A percentile compares a stretch with the other conserved stretches of the same genome.
Evolutionary conservation across 2,113 vertebrate genomes (phyloP).

Genomic region (Ammodytes marinus): DNA sequence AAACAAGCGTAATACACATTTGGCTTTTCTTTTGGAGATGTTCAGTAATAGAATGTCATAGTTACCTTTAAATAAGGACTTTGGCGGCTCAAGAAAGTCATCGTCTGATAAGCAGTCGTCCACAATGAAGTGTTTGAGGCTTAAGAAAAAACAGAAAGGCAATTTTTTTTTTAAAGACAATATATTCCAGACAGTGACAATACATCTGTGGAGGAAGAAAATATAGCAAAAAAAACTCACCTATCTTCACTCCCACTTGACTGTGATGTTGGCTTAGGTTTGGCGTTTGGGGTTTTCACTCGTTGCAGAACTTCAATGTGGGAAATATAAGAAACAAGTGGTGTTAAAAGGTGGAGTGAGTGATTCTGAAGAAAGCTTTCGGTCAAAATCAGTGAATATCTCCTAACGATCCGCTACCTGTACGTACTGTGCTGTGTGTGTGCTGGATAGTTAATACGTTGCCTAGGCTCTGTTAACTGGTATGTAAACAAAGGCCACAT

Average conservation of each 20-base stretch:
- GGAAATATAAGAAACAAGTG: neutral
- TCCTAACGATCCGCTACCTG: too few species aligned
- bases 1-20: neutral
- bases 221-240: constrained; percentile 46
- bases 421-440: too few species aligned
- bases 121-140: constrained; percentile 82
- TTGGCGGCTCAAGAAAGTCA: constrained; percentile 77
- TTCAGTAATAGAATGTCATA: neutral
- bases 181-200: neutral
- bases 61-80: constrained; percentile 74
- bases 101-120: constrained; percentile 80
- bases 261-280: constrained; percentile 48
- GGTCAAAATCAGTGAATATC: too few species aligned
- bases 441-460: too few species aligned
- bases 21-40: neutral
- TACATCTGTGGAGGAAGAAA: neutral
- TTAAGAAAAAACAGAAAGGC: constrained; percentile 36
- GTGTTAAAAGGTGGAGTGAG: neutral
- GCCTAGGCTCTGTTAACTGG: too few species aligned
- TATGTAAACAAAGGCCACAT: too few species aligned
- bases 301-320: constrained; percentile 75
- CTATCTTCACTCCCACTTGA: constrained; percentile 73
- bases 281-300: constrained; percentile 80
- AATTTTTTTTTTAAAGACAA: neutral
- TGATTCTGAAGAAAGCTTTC: too few species aligned